phyloP scores from a whole-genome alignment of 2,888 invertebrate species.

The Mesodorylaimus sp. region DNA sequence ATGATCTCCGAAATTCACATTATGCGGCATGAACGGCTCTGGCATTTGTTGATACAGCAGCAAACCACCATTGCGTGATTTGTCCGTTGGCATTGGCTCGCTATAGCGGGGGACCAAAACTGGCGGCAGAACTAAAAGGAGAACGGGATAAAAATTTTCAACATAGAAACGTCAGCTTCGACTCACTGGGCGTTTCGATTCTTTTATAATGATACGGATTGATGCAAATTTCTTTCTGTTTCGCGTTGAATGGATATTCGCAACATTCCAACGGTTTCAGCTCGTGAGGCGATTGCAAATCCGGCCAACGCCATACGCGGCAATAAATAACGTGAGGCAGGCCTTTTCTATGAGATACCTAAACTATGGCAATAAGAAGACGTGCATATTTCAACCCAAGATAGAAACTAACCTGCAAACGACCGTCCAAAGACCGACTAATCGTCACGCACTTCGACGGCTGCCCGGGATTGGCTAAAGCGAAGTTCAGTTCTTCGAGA shows the following conservation, averaged over 20 bases:
- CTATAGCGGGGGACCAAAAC: conserved; percentile 91
- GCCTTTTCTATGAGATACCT: conserved; percentile 86
- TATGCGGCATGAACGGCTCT: background rate
- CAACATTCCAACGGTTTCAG: conserved; percentile 83
- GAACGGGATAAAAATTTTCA: too few relatives aligned
- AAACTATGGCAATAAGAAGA: too few relatives aligned
- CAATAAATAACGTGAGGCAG: conserved; percentile 98
- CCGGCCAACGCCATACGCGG: conserved; percentile 98
- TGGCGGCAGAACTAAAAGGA: conserved; percentile 60
- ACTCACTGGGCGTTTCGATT: conserved; percentile 70
- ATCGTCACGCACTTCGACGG: conserved; percentile 96
- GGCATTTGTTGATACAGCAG: background rate
- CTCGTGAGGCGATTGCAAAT: conserved; percentile 93
- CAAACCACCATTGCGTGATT: background rate
- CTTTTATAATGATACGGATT: conserved; percentile 98
- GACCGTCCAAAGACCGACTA: conserved; percentile 79
- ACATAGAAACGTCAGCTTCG: too few relatives aligned
- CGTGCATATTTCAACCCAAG: too few relatives aligned
- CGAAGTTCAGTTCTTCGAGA: conserved; percentile 74
- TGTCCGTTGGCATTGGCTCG: conserved; percentile 37
- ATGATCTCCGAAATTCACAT: background rate
- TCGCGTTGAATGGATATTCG: conserved; percentile 85
- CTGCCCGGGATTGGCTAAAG: conserved; percentile 77
- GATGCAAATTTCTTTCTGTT: conserved; percentile 96
- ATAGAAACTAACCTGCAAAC: conserved; percentile 50